Base-by-base conservation (phyloP, 1,140 invertebrate genomes). In the Eumeta japonica region DNA sequence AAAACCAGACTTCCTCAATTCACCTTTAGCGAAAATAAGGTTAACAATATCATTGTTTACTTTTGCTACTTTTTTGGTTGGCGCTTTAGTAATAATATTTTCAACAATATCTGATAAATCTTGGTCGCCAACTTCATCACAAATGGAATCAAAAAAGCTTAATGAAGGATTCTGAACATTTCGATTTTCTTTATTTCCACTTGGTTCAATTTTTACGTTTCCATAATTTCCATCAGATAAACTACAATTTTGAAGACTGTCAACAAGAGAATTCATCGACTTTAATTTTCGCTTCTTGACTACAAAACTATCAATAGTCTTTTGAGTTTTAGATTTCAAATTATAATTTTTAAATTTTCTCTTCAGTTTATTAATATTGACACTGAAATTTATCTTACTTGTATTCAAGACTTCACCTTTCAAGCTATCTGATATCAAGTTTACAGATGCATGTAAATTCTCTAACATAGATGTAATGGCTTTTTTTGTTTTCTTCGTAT, bases 91-190 rank as follows among this genome's bases (percentile, higher is more conserved):
- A 1, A 81, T 57, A 12, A 83, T 83, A 16, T 72, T 62, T 12
- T 83, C 77, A 4, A 85, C 73, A 42, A 86, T 79, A 31, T 77
- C 68, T 0, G 83, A 83, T 47, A 86, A 56, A 39, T 86, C 70
- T 9, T 71, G 60, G 24, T 64, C 71, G 13, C 65, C 47, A 28
- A 64, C 58, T 39, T 77, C 74, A 32, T 79, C 78, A 2, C 55
- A 53, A 50, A 71, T 78, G 49, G 62, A 62, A 48, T 77, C 62
- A 10, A 77, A 61, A 11, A 64, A 67, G 24, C 56, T 48, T 52
- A 53, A 32, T 27, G 31, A 39, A 30, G 44, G 18, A 13, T 33
- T 39, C 4, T 27, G 31, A 15, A 39, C 41, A 28, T 67, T 55
- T 16, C 50, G 60, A 28, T 64, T 53, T 12, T 36, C 29, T 29